phyloP scores from a whole-genome alignment of 2,113 vertebrate species.

The Barnardius zonarius region DNA sequence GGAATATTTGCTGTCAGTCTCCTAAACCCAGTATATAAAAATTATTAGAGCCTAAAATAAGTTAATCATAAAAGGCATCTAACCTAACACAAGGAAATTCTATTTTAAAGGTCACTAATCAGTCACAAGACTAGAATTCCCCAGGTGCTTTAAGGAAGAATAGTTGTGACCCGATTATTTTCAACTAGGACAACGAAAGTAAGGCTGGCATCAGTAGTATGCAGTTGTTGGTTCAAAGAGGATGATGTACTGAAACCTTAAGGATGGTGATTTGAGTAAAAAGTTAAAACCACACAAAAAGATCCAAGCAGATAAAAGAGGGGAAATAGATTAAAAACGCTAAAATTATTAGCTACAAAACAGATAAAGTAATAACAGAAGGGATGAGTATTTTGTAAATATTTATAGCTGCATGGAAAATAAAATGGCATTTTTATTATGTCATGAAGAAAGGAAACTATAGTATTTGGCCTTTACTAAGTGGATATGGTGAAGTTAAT shows the following conservation, averaged over 20 bases:
- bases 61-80: not conserved
- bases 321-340: not conserved
- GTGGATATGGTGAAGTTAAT: not conserved
- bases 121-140: not conserved
- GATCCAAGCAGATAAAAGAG: not conserved
- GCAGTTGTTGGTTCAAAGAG: not conserved
- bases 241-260: not conserved
- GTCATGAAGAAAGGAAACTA: not conserved
- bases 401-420: not conserved
- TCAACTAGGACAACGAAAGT: not conserved
- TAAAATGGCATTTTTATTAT: not conserved
- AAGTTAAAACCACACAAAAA: not conserved
- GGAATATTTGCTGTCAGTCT: not conserved
- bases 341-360: not conserved
- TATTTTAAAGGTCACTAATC: not conserved
- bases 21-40: not conserved
- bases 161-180: not conserved
- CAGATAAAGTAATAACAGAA: not conserved
- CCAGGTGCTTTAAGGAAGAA: not conserved
- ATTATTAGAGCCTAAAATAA: not conserved
- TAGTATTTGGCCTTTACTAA: not conserved
- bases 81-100: not conserved
- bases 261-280: not conserved
- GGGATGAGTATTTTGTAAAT: not conserved
- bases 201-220: not conserved